Evolutionary conservation across 2,888 invertebrate species (phyloP), one percentile per base, ranked within the genome.

Genomic region (Patella caerulea): DNA sequence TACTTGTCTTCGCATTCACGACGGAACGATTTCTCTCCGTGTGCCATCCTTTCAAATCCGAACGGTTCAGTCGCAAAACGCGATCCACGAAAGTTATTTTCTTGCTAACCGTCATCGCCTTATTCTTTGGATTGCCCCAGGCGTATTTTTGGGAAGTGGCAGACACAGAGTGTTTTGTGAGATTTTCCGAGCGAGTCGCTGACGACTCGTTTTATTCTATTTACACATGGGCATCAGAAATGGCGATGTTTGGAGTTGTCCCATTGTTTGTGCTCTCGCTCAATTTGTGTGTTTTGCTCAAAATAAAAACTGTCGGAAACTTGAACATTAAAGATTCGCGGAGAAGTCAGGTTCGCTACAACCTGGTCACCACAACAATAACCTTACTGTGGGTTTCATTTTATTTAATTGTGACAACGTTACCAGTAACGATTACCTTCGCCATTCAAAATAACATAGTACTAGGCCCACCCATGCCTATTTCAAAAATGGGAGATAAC

Each of bases 1-100:
- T 90, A 14, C 83, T 91, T 7, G 89, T 90, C 0, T 83, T 90
- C 17, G 89, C 87, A n/a, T 90, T 90, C 76, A 90, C 89, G 4
- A 81, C 87, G 7, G 90, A 90, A 74, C 80, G 90, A 19, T 89
- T 87, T 53, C 85, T 90, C 34, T 88, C 89, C 9, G 83, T 88
- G 53, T 85, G 81, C 52, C 82, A 82, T 45, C 87, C 88, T 7
- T 90, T 89, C 75, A 82, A 83, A 77, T 83, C 85, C 75, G 87
- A 88, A 71, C 78, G 85, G 29, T 89, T 85, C 81, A 88, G 88
- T 72, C 84, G 85, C 5, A 83, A 85, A 24, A 79, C 83, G 3
- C 83, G 88, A 3, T 89, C 89, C 15, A 83, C 83, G 9, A 84
- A 85, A 45, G 88, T 88, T 34, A 86, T 89, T 7, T 75, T 82